Conservation (phyloP, 2,113 vertebrate species). For the Oxyura jamaicensis region DNA sequence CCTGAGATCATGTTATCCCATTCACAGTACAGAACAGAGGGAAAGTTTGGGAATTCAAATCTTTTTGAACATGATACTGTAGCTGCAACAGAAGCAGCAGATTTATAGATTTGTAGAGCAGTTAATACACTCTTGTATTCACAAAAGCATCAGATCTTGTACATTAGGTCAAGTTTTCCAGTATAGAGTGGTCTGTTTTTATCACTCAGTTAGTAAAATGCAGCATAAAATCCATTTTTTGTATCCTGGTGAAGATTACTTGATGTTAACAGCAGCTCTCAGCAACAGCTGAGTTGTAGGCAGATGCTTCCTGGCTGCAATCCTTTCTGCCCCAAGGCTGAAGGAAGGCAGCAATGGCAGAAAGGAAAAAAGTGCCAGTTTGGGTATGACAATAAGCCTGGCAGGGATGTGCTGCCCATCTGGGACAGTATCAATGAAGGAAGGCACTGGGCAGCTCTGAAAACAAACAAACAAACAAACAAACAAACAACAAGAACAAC, state of each 20-base stretch:
- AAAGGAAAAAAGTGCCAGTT: not conserved
- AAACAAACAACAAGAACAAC: too few species aligned
- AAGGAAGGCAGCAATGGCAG: not conserved
- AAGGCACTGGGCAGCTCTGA: not conserved
- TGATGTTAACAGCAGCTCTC: not conserved
- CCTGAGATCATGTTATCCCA: slow-evolving; percentile 62
- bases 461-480: too few species aligned
- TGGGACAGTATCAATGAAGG: not conserved
- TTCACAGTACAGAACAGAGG: slow-evolving; percentile 60
- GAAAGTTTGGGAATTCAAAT: slow-evolving; percentile 58
- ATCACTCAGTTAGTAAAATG: not conserved
- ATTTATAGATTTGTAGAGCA: slow-evolving; percentile 60
- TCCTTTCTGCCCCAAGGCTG: not conserved
- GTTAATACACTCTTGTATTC: slow-evolving; percentile 14
- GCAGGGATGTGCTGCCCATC: not conserved
- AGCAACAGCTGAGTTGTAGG: not conserved
- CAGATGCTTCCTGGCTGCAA: not conserved
- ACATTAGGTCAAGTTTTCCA: not conserved
- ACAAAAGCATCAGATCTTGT: not conserved
- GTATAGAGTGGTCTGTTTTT: not conserved
- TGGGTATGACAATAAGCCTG: not conserved
- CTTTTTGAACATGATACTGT: slow-evolving; percentile 60
- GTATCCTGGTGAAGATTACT: accelerated
- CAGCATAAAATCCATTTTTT: not conserved
- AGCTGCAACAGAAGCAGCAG: not conserved